Conservation (phyloP, 2,888 invertebrate species). For the Eupeodes luniger region DNA sequence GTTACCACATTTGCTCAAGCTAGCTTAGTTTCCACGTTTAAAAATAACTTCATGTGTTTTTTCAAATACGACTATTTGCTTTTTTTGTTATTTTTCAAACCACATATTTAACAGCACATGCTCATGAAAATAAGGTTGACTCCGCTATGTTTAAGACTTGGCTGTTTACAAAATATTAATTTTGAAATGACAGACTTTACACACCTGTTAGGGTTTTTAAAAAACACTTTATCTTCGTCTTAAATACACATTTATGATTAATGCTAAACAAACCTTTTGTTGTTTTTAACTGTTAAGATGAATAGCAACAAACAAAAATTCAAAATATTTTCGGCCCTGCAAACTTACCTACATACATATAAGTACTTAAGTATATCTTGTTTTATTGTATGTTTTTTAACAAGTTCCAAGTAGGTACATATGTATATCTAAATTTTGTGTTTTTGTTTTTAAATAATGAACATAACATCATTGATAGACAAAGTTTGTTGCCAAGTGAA, state of each 20-base stretch:
- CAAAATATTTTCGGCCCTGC: background rate
- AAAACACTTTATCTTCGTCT: background rate
- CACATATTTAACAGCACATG: background rate
- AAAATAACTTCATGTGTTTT: background rate
- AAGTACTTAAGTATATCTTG: too few species aligned
- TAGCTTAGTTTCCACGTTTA: background rate
- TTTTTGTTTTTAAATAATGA: too few species aligned
- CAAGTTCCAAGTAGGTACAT: too few species aligned
- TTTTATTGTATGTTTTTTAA: too few species aligned
- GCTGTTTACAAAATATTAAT: slow-evolving; percentile 33
- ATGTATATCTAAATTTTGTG: too few species aligned
- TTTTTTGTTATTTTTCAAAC: slow-evolving; percentile 1
- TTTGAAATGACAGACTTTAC: slow-evolving; percentile 24
- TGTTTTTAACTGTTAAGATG: slow-evolving; percentile 2
- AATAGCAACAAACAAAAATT: slow-evolving; percentile 17
- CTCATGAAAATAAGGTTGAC: background rate
- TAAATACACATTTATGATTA: slow-evolving; percentile 19
- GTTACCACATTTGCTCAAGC: too few species aligned
- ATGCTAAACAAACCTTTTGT: background rate
- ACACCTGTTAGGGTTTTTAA: slow-evolving; percentile 4
- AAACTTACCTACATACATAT: too few species aligned
- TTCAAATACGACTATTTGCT: background rate
- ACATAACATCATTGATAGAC: too few species aligned
- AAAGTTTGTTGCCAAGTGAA: too few species aligned
- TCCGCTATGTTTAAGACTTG: background rate